A percentile compares a stretch with the other conserved stretches of the same genome.
Evolutionary conservation across 1,140 invertebrate species (phyloP).

Genomic region (Halictus rubicundus): DNA sequence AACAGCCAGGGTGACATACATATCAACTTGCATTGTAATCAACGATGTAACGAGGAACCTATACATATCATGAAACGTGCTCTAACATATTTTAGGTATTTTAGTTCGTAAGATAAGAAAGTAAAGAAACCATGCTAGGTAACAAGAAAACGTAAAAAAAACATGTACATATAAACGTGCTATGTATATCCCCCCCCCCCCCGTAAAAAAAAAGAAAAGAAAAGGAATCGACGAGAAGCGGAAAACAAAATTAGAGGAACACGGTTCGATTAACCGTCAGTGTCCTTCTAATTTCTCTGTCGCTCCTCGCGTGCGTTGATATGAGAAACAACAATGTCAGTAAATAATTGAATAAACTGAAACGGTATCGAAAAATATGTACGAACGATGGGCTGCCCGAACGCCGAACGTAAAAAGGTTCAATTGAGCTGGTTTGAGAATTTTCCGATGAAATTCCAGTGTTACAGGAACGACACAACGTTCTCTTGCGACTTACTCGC

Average conservation of each 20-base stretch:
- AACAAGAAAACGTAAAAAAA: slow-evolving; percentile 20
- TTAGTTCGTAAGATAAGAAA: slow-evolving; percentile 42
- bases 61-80: slow-evolving; percentile 77
- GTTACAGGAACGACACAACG: neutral
- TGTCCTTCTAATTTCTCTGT: slow-evolving; percentile 9
- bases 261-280: neutral
- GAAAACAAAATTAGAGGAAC: neutral
- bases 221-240: slow-evolving; percentile 22
- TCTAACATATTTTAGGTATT: slow-evolving; percentile 63
- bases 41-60: slow-evolving; percentile 69
- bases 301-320: neutral
- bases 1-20: slow-evolving; percentile 69
- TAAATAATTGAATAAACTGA: neutral
- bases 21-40: slow-evolving; percentile 73
- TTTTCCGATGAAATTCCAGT: slow-evolving; percentile 8
- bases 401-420: slow-evolving; percentile 38
- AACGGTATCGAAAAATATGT: neutral
- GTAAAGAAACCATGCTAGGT: slow-evolving; percentile 10
- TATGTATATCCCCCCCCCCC: slow-evolving; percentile 17
- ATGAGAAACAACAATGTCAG: neutral
- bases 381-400: slow-evolving; percentile 34
- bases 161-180: slow-evolving; percentile 14
- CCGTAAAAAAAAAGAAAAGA: neutral
- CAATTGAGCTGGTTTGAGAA: neutral
- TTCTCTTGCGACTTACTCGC: slow-evolving; percentile 25